Evolutionary conservation across 2,797 vertebrate species (phyloP).

Genomic region (Phalloptychus januarius): DNA sequence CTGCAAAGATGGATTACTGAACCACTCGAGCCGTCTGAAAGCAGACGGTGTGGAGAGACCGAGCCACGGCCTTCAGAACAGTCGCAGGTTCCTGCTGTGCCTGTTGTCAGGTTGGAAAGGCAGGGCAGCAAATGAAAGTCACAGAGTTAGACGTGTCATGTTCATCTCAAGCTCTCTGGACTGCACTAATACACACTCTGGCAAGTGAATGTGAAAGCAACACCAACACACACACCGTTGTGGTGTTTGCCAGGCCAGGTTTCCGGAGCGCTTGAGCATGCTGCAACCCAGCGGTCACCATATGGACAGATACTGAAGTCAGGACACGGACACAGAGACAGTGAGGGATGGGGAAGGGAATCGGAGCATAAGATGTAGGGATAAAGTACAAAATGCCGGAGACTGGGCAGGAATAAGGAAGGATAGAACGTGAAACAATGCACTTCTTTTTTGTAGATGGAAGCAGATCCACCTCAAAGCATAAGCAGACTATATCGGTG

Average conservation of each 20-base stretch:
- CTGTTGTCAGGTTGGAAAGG: slow-evolving; percentile 39
- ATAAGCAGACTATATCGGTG: background rate
- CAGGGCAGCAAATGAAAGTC: slow-evolving; percentile 37
- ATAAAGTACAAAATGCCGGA: background rate
- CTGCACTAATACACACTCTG: slow-evolving; percentile 12
- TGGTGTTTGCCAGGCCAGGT: slow-evolving; percentile 66
- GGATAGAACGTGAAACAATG: background rate
- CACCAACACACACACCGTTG: slow-evolving; percentile 23
- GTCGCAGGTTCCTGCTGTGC: slow-evolving; percentile 41
- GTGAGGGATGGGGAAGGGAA: slow-evolving; percentile 12
- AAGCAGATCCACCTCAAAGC: background rate
- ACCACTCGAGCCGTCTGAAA: slow-evolving; percentile 40
- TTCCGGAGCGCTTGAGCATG: slow-evolving; percentile 69
- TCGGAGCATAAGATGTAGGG: slow-evolving; percentile 1
- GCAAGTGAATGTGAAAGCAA: slow-evolving; percentile 45
- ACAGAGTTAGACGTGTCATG: slow-evolving; percentile 3
- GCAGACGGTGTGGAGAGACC: slow-evolving; percentile 42
- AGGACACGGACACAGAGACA: slow-evolving; percentile 55
- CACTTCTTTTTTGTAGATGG: background rate
- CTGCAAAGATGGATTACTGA: slow-evolving; percentile 52
- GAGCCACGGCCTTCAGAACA: slow-evolving; percentile 6
- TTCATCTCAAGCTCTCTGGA: slow-evolving; percentile 6
- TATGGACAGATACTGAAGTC: slow-evolving; percentile 76
- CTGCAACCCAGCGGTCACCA: slow-evolving; percentile 80
- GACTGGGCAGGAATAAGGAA: background rate